Evolutionary conservation across 2,888 invertebrate species (phyloP).

Genomic region (Parnassius glacialis): DNA sequence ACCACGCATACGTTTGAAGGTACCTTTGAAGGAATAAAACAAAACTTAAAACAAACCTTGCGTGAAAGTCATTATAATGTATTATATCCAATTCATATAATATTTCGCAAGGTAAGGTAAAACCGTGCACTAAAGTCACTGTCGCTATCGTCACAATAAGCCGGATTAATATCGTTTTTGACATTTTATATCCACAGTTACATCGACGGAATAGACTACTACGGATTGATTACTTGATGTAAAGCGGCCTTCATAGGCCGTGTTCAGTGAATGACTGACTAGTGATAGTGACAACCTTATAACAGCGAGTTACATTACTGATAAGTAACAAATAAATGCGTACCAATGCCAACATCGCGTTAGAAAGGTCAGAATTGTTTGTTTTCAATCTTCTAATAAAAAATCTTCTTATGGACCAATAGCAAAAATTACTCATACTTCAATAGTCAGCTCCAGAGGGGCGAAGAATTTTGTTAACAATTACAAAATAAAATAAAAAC

Average conservation of each 20-base stretch:
- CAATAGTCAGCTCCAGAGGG: too few relatives aligned
- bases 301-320: background rate
- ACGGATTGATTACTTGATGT: background rate
- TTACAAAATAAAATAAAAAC: too few relatives aligned
- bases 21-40: background rate
- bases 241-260: conserved; percentile 16
- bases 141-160: conserved; percentile 28
- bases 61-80: conserved; percentile 81
- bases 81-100: conserved; percentile 78
- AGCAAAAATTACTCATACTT: too few relatives aligned
- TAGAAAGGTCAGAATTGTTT: background rate
- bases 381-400: background rate
- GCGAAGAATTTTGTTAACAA: too few relatives aligned
- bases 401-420: too few relatives aligned
- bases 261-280: conserved; percentile 13
- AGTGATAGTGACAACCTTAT: too few relatives aligned
- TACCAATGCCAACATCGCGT: background rate
- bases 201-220: background rate
- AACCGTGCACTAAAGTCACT: conserved; percentile 39
- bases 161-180: conserved; percentile 27
- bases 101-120: conserved; percentile 61
- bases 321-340: background rate
- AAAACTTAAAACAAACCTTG: conserved; percentile 60
- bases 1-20: too few relatives aligned
- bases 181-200: conserved; percentile 24